Percentiles rank a stretch among this genome's conserved stretches.
Evolutionary conservation across 2,797 vertebrate genomes (phyloP).

Genomic region (Bovichtus diacanthus): DNA sequence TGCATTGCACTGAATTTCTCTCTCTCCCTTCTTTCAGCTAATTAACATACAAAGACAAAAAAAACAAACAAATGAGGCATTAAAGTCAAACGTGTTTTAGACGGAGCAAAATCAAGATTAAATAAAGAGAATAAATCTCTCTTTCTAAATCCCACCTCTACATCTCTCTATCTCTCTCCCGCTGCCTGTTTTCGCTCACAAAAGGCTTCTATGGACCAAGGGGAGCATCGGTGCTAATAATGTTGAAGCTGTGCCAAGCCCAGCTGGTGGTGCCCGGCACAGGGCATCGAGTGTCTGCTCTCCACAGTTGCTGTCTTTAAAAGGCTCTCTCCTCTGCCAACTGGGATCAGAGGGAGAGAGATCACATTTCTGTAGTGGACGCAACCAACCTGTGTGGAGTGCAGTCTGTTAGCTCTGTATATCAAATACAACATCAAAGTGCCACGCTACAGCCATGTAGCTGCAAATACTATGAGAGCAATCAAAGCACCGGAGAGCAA

Average conservation of each 20-base stretch:
- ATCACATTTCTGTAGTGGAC: slow-evolving; percentile 71
- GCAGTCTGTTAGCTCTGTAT: slow-evolving; percentile 39
- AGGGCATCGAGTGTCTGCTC: slow-evolving; percentile 83
- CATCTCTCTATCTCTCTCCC: slow-evolving; percentile 26
- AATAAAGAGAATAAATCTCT: slow-evolving; percentile 39
- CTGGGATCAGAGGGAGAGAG: slow-evolving; percentile 68
- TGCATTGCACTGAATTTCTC: background rate
- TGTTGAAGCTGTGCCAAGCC: slow-evolving; percentile 81
- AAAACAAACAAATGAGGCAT: slow-evolving; percentile 32
- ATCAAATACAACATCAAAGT: slow-evolving; percentile 29
- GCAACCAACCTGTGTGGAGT: slow-evolving; percentile 61
- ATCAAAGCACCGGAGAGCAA: too few species aligned
- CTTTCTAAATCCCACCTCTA: slow-evolving; percentile 36
- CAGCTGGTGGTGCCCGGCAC: slow-evolving; percentile 82
- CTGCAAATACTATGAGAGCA: background rate
- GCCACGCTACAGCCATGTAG: background rate
- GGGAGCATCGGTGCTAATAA: slow-evolving; percentile 80
- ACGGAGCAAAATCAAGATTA: slow-evolving; percentile 19
- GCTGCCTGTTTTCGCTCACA: slow-evolving; percentile 66
- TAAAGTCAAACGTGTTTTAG: slow-evolving; percentile 22
- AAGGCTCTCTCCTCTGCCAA: slow-evolving; percentile 77
- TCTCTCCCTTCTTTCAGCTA: background rate
- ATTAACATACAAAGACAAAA: background rate
- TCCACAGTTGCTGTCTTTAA: slow-evolving; percentile 80
- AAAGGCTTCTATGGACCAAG: slow-evolving; percentile 71